Evolutionary conservation across 2,888 invertebrate species (phyloP), one percentile per base, ranked within the genome.

Genomic region (Aleiodes testaceus): DNA sequence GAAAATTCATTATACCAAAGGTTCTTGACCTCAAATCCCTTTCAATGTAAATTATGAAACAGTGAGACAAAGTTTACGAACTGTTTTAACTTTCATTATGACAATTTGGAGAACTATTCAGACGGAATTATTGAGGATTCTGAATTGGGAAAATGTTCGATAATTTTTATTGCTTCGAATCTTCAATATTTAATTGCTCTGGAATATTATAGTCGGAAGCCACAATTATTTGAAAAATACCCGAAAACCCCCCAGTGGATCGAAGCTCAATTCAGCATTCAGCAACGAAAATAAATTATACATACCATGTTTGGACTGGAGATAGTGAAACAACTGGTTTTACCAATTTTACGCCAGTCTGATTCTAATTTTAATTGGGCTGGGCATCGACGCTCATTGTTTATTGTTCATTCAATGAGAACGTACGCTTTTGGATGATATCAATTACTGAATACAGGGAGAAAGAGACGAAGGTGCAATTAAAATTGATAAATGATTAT

Each of bases 341-440:
- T 59, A 30, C 18, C 59, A 59, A 59, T 59, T 59, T 59, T 59
- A 59, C 16, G 59, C 16, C 16, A 4, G 42, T 36, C 42, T 59
- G 59, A 36, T 5, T 36, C 36, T 59, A 14, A 59, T 59, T 59
- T 42, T 42, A 16, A 59, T 59, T 59, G 16, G 5, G 6, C 59
- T 42, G 53, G n/a, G 9, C 36, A 36, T 36, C 53, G 26, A 59
- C 36, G 36, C 18, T 59, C 36, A 36, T 59, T 59, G 53, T 53
- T 59, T 36, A 59, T 59, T 59, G 59, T 59, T 59, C 59, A 36
- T 36, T 16, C 11, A 42, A 42, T 59, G 4, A 9, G 16, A 59
- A 16, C 42, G 16, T 42, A 14, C 11, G 36, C 6, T 14, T 59
- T 59, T 42, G 16, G 18, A 18, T 59, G 59, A 42, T 53, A 53